Evolutionary conservation across 2,797 vertebrate species (phyloP), one percentile per base, ranked within the genome.

Genomic region (Spinibarbus caldwelli): DNA sequence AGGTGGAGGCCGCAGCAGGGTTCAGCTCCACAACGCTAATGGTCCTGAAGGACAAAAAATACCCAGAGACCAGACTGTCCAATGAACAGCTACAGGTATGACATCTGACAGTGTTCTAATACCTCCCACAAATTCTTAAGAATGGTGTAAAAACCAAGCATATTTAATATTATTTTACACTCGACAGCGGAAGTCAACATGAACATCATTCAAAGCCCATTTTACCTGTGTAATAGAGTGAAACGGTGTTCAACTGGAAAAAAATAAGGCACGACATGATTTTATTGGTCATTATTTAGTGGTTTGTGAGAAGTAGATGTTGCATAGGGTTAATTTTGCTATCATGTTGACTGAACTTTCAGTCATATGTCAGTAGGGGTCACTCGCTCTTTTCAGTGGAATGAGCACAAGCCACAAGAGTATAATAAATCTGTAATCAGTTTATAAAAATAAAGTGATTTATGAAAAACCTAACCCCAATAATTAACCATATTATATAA

Each of bases 71-170:
- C 85, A 95, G 96, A 89, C 92, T 99, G 38, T 97, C 97, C 81
- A 97, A 96, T 71, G 93, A 93, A 72, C 96, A 98, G 71, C 93
- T 99, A 43, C 97, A 99, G 97, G 98, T 98, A 93, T 17, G 78
- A 38, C 23, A n/a, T 47, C 52, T 59, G 26, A 36, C 10, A 23
- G 6, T 57, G 34, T 77, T 77, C 21, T 77, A 77, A 41, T 23
- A 17, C 15, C 52, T 77, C 34, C 34, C 49, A 77, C 23, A 57
- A 26, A 26, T 57, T 15, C 34, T 52, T 21, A 73, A 73, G 26
- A 31, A 75, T n/a, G 36, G 21, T 41, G 21, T 70, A 49, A 75
- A 49, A 75, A 34, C 29, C 19, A 23, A 52, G 31, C 45, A 31
- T 68, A n/a, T 49, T 47, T 49, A 34, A 15, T 1, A 23, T 68